These are phyloP conservation scores for Drosophila buzzatii DNA, from an alignment of 2,888 invertebrate species.

Conservation along the genomic window DNA sequence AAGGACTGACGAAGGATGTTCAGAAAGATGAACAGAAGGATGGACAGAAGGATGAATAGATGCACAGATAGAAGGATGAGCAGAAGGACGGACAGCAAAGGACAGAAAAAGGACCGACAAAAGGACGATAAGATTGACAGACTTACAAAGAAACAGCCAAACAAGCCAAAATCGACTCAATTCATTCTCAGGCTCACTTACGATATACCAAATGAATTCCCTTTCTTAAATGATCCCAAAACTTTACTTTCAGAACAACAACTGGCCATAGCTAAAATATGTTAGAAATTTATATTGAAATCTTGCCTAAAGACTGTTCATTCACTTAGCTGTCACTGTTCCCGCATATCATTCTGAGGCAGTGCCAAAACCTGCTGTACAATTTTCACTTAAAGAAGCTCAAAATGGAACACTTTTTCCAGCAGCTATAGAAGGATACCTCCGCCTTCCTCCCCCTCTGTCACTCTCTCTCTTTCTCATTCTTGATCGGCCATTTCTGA, in stretches of 20 bases:
- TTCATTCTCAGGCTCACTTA: too few relatives aligned
- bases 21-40: neutral
- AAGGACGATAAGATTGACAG: neutral
- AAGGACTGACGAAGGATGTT: neutral
- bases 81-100: neutral
- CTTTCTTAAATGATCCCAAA: neutral
- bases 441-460: neutral
- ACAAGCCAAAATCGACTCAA: too few relatives aligned
- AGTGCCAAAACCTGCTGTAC: neutral
- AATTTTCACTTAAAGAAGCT: constrained; percentile 1
- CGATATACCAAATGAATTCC: neutral
- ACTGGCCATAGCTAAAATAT: neutral
- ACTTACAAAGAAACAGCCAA: too few relatives aligned
- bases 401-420: constrained; percentile 5
- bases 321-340: neutral
- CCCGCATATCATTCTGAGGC: neutral
- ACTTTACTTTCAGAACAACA: neutral
- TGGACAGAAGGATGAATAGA: neutral
- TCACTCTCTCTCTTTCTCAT: neutral
- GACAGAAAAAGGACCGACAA: neutral
- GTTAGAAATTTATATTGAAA: neutral
- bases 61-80: too few relatives aligned
- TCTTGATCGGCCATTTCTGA: constrained; percentile 6
- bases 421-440: neutral
- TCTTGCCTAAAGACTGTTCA: neutral